These are phyloP conservation scores for Grammomys dolichurus DNA, from an alignment of 2,113 vertebrate species.

Conservation along the genomic window DNA sequence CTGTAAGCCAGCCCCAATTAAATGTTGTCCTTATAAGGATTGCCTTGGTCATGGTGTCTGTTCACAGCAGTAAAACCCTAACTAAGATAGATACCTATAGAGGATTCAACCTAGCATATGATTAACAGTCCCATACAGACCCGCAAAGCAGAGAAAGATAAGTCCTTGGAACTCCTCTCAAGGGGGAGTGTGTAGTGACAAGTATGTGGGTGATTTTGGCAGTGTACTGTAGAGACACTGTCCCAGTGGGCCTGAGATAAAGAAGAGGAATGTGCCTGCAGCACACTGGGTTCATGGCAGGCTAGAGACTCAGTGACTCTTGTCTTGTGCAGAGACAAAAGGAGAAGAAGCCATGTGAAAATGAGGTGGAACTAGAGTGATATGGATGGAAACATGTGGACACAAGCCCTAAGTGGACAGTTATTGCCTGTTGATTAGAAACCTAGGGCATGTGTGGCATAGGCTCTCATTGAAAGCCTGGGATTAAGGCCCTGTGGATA, in stretches of 20 bases:
- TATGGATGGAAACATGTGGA: background rate
- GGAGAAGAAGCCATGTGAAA: background rate
- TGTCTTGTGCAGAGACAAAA: background rate
- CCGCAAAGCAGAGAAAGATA: background rate
- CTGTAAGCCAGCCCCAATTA: too few species aligned
- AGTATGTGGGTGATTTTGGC: background rate
- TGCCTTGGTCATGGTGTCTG: too few species aligned
- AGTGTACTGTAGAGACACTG: background rate
- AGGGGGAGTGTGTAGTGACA: background rate
- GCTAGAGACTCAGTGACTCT: background rate
- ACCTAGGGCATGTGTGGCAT: too few species aligned
- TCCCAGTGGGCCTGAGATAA: too few species aligned
- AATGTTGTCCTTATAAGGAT: too few species aligned
- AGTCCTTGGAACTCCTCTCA: rapidly evolving
- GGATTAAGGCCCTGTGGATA: background rate
- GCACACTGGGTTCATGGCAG: background rate
- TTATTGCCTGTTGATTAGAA: background rate
- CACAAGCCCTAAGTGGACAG: background rate
- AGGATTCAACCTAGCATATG: background rate
- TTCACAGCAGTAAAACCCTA: too few species aligned
- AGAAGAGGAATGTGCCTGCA: too few species aligned
- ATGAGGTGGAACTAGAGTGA: background rate
- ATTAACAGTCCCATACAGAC: background rate
- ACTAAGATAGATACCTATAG: too few species aligned
- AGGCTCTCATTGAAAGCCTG: background rate